These are phyloP conservation scores for Eulemur albifrons DNA, from an alignment of 2,797 vertebrate genomes.

Conservation along the genomic window DNA sequence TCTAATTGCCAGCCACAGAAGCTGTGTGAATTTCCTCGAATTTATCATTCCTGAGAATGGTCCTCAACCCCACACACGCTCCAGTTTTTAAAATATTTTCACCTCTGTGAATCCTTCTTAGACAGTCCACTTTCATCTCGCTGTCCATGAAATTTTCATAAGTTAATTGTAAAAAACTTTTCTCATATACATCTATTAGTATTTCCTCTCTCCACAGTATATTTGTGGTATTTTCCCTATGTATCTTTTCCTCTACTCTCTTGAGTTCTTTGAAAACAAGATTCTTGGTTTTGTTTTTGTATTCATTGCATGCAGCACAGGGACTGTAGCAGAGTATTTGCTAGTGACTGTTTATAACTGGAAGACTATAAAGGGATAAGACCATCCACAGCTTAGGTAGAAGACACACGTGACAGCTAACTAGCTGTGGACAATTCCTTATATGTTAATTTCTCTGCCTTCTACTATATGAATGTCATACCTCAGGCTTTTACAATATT, in stretches of 20 bases:
- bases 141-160: not conserved
- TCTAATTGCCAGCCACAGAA: not conserved
- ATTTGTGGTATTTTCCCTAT: not conserved
- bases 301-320: not conserved
- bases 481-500: not conserved
- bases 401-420: not conserved
- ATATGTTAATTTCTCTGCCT: not conserved
- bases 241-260: not conserved
- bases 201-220: not conserved
- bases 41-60: not conserved
- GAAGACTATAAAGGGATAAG: not conserved
- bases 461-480: not conserved
- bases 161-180: not conserved
- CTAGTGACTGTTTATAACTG: not conserved
- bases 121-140: not conserved
- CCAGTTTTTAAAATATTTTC: not conserved
- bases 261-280: not conserved
- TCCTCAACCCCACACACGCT: fast-evolving
- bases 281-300: not conserved
- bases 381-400: not conserved
- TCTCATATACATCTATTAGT: no score
- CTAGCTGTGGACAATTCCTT: not conserved
- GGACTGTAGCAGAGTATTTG: not conserved
- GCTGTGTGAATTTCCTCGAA: not conserved
- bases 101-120: not conserved